phyloP scores from a whole-genome alignment of 2,888 invertebrate genomes.

The Limnephilus marmoratus region DNA sequence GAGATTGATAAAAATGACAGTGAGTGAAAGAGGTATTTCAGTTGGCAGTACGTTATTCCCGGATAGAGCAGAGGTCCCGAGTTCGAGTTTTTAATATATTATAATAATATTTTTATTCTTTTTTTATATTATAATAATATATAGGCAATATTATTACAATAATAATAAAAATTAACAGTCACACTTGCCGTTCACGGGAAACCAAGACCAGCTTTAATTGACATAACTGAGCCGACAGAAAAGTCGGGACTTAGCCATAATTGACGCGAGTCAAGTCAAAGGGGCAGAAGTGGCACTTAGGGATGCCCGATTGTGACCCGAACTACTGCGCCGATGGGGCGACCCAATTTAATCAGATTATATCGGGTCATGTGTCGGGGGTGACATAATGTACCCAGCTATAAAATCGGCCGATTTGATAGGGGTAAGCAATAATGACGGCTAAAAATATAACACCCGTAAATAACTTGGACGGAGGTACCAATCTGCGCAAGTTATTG shows the following conservation, averaged over 20 bases:
- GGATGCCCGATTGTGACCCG: constrained; percentile 12
- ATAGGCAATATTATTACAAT: too few species aligned
- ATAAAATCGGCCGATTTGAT: neutral
- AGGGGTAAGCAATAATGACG: neutral
- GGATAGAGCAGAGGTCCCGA: too few species aligned
- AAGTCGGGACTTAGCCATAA: constrained; percentile 5
- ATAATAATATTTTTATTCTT: too few species aligned
- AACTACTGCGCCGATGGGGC: constrained; percentile 1
- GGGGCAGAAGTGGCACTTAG: constrained; percentile 57
- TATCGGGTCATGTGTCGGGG: constrained; percentile 6
- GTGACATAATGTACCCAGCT: constrained; percentile 1
- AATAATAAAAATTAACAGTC: neutral
- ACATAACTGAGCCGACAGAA: constrained; percentile 3
- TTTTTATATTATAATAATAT: too few species aligned
- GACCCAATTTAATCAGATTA: constrained; percentile 21
- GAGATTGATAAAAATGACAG: too few species aligned
- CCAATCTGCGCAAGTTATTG: neutral
- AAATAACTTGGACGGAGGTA: neutral
- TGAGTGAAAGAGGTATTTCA: too few species aligned
- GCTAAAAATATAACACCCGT: neutral
- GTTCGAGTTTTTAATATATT: too few species aligned
- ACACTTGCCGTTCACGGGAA: neutral
- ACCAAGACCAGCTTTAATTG: neutral
- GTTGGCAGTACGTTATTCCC: too few species aligned
- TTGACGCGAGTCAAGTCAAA: constrained; percentile 35